Evolutionary conservation across 1,140 invertebrate genomes (phyloP).

Genomic region (Teleogryllus occipitalis): DNA sequence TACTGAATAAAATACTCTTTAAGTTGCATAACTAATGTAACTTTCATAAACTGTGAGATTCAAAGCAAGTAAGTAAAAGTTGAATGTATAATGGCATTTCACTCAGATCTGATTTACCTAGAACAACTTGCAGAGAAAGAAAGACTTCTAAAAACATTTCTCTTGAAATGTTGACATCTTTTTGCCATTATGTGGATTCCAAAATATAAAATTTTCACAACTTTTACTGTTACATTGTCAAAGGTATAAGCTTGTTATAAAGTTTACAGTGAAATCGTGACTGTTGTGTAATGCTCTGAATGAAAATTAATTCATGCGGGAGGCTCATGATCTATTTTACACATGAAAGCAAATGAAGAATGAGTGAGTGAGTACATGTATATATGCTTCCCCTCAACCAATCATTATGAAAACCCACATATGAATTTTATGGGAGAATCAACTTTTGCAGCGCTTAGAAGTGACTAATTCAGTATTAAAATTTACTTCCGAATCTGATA

Average conservation of each 20-base stretch:
- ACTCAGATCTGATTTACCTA: no score
- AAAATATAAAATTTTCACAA: background rate
- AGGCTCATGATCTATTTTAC: background rate
- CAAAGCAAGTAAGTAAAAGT: no score
- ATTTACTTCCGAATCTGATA: constrained; percentile 9
- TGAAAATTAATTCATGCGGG: background rate
- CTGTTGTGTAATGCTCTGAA: background rate
- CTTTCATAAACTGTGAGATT: no score
- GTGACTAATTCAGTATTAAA: constrained; percentile 13
- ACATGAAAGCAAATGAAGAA: background rate
- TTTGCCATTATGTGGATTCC: no score
- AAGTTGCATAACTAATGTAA: no score
- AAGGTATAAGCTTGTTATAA: background rate
- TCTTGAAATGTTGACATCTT: no score
- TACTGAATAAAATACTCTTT: no score
- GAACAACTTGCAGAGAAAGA: no score
- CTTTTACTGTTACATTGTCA: background rate
- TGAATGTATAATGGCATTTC: no score
- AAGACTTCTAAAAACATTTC: no score
- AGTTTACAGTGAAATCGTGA: background rate
- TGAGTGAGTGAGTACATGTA: background rate
- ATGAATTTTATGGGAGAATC: background rate
- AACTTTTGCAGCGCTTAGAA: background rate
- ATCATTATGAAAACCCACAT: constrained; percentile 9
- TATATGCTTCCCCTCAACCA: background rate